Percentiles rank a stretch among this genome's conserved stretches.
phyloP scores from a whole-genome alignment of 2,888 invertebrate genomes.

The Poecilus cupreus region DNA sequence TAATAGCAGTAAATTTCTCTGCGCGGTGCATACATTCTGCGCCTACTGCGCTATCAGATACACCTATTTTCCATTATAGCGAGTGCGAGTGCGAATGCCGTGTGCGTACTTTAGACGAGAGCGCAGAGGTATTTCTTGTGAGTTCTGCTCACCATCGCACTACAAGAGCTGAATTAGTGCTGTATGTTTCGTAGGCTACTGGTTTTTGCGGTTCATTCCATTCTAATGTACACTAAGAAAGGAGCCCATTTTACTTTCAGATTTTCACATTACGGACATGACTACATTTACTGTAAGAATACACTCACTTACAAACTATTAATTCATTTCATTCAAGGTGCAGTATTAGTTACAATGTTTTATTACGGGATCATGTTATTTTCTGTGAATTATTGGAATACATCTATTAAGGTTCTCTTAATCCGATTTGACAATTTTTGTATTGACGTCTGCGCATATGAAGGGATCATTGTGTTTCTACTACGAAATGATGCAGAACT shows the following conservation, averaged over 20 bases:
- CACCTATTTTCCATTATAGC: constrained; percentile 52
- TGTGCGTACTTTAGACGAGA: neutral
- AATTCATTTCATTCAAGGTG: no score
- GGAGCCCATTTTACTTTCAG: neutral
- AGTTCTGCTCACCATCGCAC: neutral
- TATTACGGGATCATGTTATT: no score
- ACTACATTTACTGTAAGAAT: no score
- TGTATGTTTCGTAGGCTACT: constrained; percentile 10
- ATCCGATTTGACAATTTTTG: no score
- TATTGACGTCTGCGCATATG: no score
- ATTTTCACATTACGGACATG: neutral
- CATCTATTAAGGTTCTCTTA: no score
- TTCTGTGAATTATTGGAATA: no score
- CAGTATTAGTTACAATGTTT: no score
- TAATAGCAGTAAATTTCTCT: constrained; percentile 51
- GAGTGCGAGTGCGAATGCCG: neutral
- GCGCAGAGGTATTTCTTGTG: neutral
- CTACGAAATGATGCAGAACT: no score
- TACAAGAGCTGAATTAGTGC: constrained; percentile 16
- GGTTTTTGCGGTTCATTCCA: neutral
- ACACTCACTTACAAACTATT: no score
- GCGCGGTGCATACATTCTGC: constrained; percentile 34
- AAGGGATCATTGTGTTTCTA: no score
- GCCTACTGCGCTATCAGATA: constrained; percentile 47
- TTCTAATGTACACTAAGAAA: neutral